Evolutionary conservation across 2,888 invertebrate species (phyloP).

Genomic region (Junonia oenone): DNA sequence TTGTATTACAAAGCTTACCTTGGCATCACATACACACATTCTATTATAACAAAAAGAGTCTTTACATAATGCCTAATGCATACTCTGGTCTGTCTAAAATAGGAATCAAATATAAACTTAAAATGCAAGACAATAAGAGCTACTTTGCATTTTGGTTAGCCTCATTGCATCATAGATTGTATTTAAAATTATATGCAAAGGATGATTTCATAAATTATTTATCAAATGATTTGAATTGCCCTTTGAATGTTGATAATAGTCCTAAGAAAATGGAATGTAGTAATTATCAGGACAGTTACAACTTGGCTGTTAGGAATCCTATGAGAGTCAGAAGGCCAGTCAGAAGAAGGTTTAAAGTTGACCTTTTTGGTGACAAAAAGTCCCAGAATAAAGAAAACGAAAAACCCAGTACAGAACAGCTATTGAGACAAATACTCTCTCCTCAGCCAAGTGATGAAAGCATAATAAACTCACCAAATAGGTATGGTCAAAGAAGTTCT

Average conservation of each 20-base stretch:
- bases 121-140: constrained; percentile 87
- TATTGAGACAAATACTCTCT: constrained; percentile 58
- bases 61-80: constrained; percentile 81
- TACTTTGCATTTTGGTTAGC: constrained; percentile 88
- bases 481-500: constrained; percentile 51
- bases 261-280: constrained; percentile 59
- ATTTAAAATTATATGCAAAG: constrained; percentile 85
- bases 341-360: constrained; percentile 75
- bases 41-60: constrained; percentile 86
- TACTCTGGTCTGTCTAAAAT: constrained; percentile 78
- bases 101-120: constrained; percentile 84
- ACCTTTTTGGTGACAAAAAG: constrained; percentile 72
- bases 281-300: constrained; percentile 74
- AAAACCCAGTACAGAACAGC: constrained; percentile 75
- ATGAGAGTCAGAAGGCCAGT: constrained; percentile 58
- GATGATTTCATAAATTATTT: constrained; percentile 83
- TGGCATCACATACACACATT: constrained; percentile 89
- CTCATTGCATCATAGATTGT: constrained; percentile 88
- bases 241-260: constrained; percentile 55
- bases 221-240: constrained; percentile 80
- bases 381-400: constrained; percentile 85
- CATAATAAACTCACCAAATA: constrained; percentile 37
- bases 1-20: constrained; percentile 70
- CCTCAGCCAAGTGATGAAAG: constrained; percentile 54
- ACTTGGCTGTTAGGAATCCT: constrained; percentile 71